A percentile compares a stretch with the other conserved stretches of the same genome.
Conservation (phyloP, 2,797 vertebrate species). For the Chrysocyon brachyurus region DNA sequence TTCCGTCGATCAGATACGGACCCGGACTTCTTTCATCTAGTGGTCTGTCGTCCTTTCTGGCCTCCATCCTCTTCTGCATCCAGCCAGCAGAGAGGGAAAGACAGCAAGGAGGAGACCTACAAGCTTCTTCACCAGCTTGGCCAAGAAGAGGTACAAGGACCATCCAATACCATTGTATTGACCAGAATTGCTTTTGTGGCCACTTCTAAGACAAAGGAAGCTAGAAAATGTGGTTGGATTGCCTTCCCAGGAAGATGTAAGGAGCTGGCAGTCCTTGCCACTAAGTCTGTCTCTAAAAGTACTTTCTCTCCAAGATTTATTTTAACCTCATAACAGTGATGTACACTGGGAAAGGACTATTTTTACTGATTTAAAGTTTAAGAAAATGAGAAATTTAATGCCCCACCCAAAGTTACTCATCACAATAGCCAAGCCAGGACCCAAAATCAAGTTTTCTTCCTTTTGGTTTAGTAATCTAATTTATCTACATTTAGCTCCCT, state of each 20-base stretch:
- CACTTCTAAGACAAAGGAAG: not conserved
- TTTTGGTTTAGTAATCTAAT: not conserved
- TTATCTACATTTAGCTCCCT: not conserved
- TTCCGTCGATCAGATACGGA: not conserved
- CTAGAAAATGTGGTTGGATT: not conserved
- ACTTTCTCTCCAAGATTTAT: not conserved
- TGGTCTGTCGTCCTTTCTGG: not conserved
- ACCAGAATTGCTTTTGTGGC: not conserved
- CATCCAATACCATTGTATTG: not conserved
- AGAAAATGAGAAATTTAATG: constrained; percentile 10
- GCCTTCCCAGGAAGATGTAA: not conserved
- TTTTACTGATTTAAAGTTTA: not conserved
- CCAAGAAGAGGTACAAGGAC: not conserved
- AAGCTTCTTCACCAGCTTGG: not conserved
- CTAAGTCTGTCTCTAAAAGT: not conserved
- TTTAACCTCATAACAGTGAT: not conserved
- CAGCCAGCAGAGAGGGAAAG: not conserved
- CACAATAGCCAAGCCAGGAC: not conserved
- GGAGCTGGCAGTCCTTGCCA: not conserved
- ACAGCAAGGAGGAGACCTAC: not conserved
- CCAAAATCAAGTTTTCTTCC: not conserved
- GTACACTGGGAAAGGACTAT: not conserved
- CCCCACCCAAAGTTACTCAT: not conserved
- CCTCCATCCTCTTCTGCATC: not conserved
- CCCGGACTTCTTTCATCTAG: too few species aligned